A percentile compares a stretch with the other conserved stretches of the same genome.
These are phyloP conservation scores for Lasius fuliginosus DNA, from an alignment of 2,888 invertebrate genomes.

Conservation along the genomic window DNA sequence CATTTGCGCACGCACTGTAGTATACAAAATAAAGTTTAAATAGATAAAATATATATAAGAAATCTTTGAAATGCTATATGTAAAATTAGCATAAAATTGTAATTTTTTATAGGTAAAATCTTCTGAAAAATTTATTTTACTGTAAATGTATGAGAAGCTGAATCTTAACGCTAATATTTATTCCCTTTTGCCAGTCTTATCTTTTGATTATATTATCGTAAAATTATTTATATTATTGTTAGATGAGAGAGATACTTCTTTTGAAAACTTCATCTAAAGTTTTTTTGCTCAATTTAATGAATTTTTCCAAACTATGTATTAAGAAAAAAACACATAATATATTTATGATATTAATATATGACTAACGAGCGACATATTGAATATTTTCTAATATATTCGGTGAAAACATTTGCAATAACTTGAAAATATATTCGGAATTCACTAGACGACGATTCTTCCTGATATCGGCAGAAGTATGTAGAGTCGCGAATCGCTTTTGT, in stretches of 20 bases:
- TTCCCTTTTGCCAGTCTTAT: background rate
- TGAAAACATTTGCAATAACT: constrained; percentile 8
- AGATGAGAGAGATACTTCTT: background rate
- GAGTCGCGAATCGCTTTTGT: constrained; percentile 40
- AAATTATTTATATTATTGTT: background rate
- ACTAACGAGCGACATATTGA: background rate
- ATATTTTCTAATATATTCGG: background rate
- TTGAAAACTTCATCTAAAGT: too few species aligned
- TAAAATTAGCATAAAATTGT: constrained; percentile 4
- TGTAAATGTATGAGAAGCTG: background rate
- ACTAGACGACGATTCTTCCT: background rate
- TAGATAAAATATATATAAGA: background rate
- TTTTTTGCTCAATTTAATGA: background rate
- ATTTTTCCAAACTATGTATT: background rate
- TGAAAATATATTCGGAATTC: background rate
- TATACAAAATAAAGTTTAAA: constrained; percentile 11
- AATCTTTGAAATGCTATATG: background rate
- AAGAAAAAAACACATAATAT: background rate
- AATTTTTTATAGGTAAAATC: background rate
- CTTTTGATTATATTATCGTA: background rate
- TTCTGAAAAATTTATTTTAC: background rate
- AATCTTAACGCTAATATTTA: background rate
- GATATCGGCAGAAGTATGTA: constrained; percentile 33
- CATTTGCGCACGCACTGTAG: background rate
- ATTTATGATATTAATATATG: background rate